Conservation (phyloP, 2,797 vertebrate species). For the Tauraco hartlaubi region DNA sequence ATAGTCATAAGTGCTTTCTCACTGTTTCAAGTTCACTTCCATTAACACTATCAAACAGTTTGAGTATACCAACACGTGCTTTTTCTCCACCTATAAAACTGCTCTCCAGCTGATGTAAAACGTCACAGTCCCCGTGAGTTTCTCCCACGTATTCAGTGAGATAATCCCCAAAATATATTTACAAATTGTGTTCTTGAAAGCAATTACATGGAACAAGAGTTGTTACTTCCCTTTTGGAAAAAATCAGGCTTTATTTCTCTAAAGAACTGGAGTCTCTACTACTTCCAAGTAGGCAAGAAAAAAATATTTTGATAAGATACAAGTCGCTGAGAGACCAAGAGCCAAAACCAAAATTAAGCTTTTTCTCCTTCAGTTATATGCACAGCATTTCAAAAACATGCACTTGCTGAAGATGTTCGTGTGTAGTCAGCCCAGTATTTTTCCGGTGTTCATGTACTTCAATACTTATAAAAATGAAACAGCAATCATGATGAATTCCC, state of each 20-base stretch:
- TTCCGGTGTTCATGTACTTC: not conserved
- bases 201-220: not conserved
- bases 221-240: not conserved
- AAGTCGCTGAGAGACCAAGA: not conserved
- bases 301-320: not conserved
- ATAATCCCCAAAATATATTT: not conserved
- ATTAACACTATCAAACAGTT: not conserved
- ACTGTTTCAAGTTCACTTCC: not conserved
- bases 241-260: not conserved
- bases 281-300: not conserved
- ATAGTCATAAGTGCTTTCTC: not conserved
- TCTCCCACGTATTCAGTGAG: not conserved
- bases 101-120: not conserved
- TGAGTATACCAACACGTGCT: not conserved
- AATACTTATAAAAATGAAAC: not conserved
- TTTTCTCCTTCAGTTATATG: not conserved
- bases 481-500: not conserved
- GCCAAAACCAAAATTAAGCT: not conserved
- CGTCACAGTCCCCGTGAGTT: not conserved
- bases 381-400: not conserved
- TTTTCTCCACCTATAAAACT: not conserved
- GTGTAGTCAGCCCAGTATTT: not conserved
- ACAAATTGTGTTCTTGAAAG: not conserved
- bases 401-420: not conserved
- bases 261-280: not conserved